Evolutionary conservation across 2,113 vertebrate genomes (phyloP).

Genomic region (Phasianus colchicus): DNA sequence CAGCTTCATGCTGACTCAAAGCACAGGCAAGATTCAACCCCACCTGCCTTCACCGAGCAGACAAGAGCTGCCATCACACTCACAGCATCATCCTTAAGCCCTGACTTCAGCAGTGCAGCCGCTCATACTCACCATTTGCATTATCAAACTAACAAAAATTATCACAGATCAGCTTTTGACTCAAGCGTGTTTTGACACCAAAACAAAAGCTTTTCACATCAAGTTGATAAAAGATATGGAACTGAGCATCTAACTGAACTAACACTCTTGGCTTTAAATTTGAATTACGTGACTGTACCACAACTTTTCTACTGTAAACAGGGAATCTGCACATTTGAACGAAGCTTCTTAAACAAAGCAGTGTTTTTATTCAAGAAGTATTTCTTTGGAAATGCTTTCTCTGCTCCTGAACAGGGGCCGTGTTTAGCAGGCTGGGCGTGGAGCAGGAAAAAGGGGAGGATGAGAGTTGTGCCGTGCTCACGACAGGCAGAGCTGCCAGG

Average conservation of each 20-base stretch:
- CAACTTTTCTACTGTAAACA: not conserved
- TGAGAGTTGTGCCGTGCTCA: not conserved
- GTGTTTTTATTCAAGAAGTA: not conserved
- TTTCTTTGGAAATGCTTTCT: conserved; percentile 8
- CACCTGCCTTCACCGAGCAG: not conserved
- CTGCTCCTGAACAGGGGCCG: not conserved
- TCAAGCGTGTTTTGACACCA: not conserved
- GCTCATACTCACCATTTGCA: not conserved
- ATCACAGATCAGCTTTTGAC: not conserved
- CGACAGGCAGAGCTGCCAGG: not conserved
- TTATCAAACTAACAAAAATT: not conserved
- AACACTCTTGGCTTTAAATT: not conserved
- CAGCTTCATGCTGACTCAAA: not conserved
- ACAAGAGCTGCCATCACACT: not conserved
- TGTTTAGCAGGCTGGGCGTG: not conserved
- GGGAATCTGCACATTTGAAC: not conserved
- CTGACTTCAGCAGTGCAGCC: not conserved
- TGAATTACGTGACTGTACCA: not conserved
- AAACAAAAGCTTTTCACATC: not conserved
- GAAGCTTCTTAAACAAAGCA: not conserved
- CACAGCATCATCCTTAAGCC: not conserved
- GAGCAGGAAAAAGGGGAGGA: not conserved
- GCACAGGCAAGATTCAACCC: not conserved
- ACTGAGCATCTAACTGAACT: not conserved
- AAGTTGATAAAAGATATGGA: not conserved